phyloP scores from a whole-genome alignment of 2,888 invertebrate genomes.

The Teinopalpus imperialis region DNA sequence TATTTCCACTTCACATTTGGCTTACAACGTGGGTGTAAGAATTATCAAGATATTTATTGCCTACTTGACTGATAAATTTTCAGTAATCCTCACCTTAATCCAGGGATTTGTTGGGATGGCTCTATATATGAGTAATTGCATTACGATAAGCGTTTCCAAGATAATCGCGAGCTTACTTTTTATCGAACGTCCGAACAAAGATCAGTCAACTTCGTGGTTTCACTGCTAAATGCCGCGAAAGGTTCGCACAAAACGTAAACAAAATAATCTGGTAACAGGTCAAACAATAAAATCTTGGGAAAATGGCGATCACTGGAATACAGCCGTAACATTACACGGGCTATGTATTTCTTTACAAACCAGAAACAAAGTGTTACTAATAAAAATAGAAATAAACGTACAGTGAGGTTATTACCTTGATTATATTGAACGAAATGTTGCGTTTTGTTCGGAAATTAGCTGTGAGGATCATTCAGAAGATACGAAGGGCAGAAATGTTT shows the following conservation, averaged over 20 bases:
- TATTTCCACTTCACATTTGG: neutral
- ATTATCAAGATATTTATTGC: conserved; percentile 38
- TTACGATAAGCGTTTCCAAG: conserved; percentile 45
- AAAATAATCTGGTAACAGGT: neutral
- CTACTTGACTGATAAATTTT: conserved; percentile 41
- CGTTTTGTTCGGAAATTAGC: conserved; percentile 52
- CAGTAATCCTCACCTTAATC: conserved; percentile 46
- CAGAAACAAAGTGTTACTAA: neutral
- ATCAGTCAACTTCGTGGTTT: conserved; percentile 23
- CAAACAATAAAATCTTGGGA: conserved; percentile 17
- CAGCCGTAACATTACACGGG: conserved; percentile 41
- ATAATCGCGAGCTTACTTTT: conserved; percentile 42
- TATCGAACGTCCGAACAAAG: conserved; percentile 13
- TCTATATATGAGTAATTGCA: conserved; percentile 35
- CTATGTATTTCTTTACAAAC: too few relatives aligned
- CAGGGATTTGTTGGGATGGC: conserved; percentile 42
- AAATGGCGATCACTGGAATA: conserved; percentile 48
- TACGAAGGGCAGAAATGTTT: conserved; percentile 55
- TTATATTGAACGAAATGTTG: conserved; percentile 45
- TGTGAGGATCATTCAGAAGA: conserved; percentile 49
- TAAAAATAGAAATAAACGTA: neutral
- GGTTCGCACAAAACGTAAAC: neutral
- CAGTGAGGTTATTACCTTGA: neutral
- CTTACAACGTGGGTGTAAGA: conserved; percentile 8
- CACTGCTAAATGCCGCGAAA: conserved; percentile 4